Evolutionary conservation across 2,888 invertebrate genomes (phyloP), one percentile per base, ranked within the genome.

Genomic region (Nephrotoma guestfalica): DNA sequence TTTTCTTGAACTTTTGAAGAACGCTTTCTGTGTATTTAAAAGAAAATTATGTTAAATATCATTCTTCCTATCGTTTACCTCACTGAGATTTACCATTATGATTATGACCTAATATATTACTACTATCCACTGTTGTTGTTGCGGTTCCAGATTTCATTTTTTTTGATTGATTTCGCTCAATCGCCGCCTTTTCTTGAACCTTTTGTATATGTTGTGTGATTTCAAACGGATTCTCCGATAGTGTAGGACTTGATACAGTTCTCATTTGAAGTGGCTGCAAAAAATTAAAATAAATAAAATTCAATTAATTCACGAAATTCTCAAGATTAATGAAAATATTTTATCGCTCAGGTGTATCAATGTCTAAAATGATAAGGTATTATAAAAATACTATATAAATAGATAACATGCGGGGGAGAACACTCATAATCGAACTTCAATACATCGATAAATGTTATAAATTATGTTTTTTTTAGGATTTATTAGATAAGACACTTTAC

Each of bases 1-100:
- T 95, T 90, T 95, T 95, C 87, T 94, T 93, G 90, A 95, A 95
- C 91, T 95, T 95, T 89, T 95, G 94, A 88, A 95, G 90, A 57
- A 95, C 94, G 89, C 94, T 94, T 89, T 94, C 93, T 88, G 90
- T 18, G n/a, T 41, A 41, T 41, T 84, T 7, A 41, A 84, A 84
- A 84, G 41, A 40, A 6, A 84, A 13, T 6, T n/a, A 30, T 2
- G 6, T n/a, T 41, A 84, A 6, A 47, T 13, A 30, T 2, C 30
- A 71, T 30, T 18, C 30, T 30, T 30, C 2, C 7, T 71, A 30
- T 71, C 9, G 2, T 30, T 2, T 2, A 41, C n/a, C 41, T 87
- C 45, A 83, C 87, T 86, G 13, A 86, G 87, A 83, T n/a, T 87
- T 9, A 15, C 87, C 47, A 40, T 88, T 47, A 6, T 86, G 86